Evolutionary conservation across 2,797 vertebrate genomes (phyloP), one percentile per base, ranked within the genome.

Genomic region (Acanthornis magna): DNA sequence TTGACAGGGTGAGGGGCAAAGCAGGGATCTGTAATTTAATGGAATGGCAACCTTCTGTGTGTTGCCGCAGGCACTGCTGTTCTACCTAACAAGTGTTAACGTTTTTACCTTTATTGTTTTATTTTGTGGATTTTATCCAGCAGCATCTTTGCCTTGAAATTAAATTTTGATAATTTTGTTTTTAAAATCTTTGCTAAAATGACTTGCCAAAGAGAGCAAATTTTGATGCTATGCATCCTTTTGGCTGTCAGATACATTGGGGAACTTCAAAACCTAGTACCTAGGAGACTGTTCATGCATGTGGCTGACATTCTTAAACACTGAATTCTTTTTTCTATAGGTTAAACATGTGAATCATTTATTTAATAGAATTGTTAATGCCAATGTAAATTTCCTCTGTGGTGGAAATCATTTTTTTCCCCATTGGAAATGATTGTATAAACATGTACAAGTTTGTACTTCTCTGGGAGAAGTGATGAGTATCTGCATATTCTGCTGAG

Each of bases 401-500:
- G 40, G 17, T 80, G 30, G 29, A 67, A 74, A 83, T 30, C 34
- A 13, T 36, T 1, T 38, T 21, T 43, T 42, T 43, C 12, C 2
- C 19, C 14, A 40, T 34, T 70, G 66, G 40, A 58, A 54, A 68
- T 81, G 51, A 30, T 29, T 12, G 2, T 60, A 6, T 96, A 92
- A 96, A 82, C 22, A 36, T 76, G 87, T 88, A 83, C 9, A 40
- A 36, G 36, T 23, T 58, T 54, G 2, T 77, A n/a, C 6, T 18
- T 73, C 55, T n/a, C 75, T 86, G 78, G 43, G 70, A 85, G 36
- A 81, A 89, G 51, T 13, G n/a, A 66, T 62, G 55, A 86, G 25
- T 79, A 84, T 62, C 95, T 96, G 22, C 58, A 47, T 96, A 62
- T 87, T 94, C 92, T 94, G 38, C 67, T 62, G 89, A 53, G 75